Evolutionary conservation across 2,797 vertebrate species (phyloP).

Genomic region (Ctenopoma kingsleyae): DNA sequence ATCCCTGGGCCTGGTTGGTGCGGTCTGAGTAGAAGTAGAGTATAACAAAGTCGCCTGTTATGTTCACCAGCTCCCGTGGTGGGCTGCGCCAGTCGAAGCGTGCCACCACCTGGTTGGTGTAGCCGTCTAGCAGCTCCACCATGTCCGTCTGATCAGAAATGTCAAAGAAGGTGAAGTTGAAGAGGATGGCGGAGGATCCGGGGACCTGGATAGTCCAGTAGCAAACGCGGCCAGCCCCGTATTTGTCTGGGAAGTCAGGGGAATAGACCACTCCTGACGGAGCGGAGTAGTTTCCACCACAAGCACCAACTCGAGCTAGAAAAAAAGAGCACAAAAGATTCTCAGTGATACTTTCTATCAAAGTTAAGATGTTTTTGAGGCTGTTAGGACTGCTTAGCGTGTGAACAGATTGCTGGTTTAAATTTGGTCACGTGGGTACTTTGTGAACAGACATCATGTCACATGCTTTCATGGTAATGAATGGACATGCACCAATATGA

Average conservation of each 20-base stretch:
- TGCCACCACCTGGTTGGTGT: conserved; percentile 90
- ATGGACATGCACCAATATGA: not conserved
- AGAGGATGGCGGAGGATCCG: conserved; percentile 88
- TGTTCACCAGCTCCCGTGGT: conserved; percentile 87
- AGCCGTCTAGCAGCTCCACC: conserved; percentile 95
- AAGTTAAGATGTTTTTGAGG: not conserved
- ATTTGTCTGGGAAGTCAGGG: conserved; percentile 95
- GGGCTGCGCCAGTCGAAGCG: conserved; percentile 91
- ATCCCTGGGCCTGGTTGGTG: conserved; percentile 94
- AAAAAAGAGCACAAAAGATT: conserved; percentile 20
- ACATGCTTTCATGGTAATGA: not conserved
- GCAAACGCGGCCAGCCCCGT: conserved; percentile 90
- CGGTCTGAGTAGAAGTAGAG: conserved; percentile 97
- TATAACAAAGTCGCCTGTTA: conserved; percentile 93
- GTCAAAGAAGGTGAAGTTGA: conserved; percentile 95
- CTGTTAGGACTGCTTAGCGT: not conserved
- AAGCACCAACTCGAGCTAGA: conserved; percentile 93
- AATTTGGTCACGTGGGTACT: too few species aligned
- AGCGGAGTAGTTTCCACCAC: conserved; percentile 93
- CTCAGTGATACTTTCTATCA: not conserved
- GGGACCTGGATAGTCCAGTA: conserved; percentile 97
- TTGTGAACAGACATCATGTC: not conserved
- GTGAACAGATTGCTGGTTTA: not conserved
- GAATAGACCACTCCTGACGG: conserved; percentile 93
- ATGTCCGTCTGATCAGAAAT: conserved; percentile 95